Base-by-base conservation (phyloP, 1,140 invertebrate genomes). In the Bombyx mori region DNA sequence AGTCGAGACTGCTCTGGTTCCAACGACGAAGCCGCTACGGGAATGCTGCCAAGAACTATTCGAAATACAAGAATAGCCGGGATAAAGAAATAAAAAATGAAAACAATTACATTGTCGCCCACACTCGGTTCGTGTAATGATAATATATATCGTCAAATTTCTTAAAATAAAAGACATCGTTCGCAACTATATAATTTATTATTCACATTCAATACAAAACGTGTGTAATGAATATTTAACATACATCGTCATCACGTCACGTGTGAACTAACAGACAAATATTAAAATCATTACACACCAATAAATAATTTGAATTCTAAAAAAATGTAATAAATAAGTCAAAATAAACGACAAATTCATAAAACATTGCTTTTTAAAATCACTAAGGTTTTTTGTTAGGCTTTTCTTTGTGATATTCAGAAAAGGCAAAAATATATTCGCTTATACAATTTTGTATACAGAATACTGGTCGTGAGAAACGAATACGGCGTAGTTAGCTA, bases 191-290 rank as follows among this genome's bases (percentile, higher is more conserved):
- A 83, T 86, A 79, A 81, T 86, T 86, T 86, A 35, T 35, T 35
- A 86, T 85, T 86, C 76, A 85, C 83, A 86, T 86, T 81, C 81
- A 86, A 86, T 86, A 85, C 80, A 86, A 86, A 86, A 86, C 76
- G 67, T 76, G 79, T 82, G 82, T 85, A 81, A 83, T 72, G 75
- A 73, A 57, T 75, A 73, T 77, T 79, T 77, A 82, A 86, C 72
- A 81, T 81, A 75, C 67, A 71, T 79, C 73, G 67, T 75, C 54
- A 62, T 71, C 44, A 9, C n/a, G 43, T 68, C 44, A 52, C 50
- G 73, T 69, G 63, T 56, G 26, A 63, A 71, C 52, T 61, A 63
- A 18, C 48, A 50, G 74, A 76, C 66, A 77, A 80, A 84, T 79
- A 83, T 84, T 81, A 81, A 57, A 77, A 77, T 84, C 79, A 81